These are phyloP conservation scores for Chymomyza caudatula DNA, from an alignment of 2,888 invertebrate genomes.

Conservation along the genomic window DNA sequence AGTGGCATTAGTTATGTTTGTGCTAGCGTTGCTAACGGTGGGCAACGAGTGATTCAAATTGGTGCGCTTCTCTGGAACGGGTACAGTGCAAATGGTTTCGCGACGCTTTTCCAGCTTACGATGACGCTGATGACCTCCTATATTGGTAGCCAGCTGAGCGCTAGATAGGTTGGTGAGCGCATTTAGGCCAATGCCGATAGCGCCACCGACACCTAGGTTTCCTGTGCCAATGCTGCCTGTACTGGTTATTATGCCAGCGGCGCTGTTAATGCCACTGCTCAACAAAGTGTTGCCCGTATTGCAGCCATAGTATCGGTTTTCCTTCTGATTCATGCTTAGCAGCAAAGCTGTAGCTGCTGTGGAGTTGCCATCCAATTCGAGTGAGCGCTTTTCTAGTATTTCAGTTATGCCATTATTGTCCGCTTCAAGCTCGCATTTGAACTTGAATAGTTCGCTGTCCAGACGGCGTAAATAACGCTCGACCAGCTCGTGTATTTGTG, in stretches of 20 bases:
- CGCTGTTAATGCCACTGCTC: slow-evolving; percentile 35
- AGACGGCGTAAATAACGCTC: slow-evolving; percentile 94
- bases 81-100: slow-evolving; percentile 81
- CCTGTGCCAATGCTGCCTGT: slow-evolving; percentile 37
- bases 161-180: slow-evolving; percentile 24
- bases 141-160: slow-evolving; percentile 9
- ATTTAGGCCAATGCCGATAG: slow-evolving; percentile 27
- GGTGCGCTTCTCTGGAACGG: slow-evolving; percentile 75
- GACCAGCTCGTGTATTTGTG: slow-evolving; percentile 95
- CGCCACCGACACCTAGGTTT: background rate
- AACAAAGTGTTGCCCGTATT: slow-evolving; percentile 27
- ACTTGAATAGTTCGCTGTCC: slow-evolving; percentile 93
- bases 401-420: slow-evolving; percentile 99
- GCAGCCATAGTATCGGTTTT: slow-evolving; percentile 83
- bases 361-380: slow-evolving; percentile 86
- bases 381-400: slow-evolving; percentile 92
- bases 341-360: slow-evolving; percentile 79
- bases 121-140: slow-evolving; percentile 52
- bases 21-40: slow-evolving; percentile 8
- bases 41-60: slow-evolving; percentile 62
- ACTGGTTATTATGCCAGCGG: slow-evolving; percentile 50
- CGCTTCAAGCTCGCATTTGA: slow-evolving; percentile 98
- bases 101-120: slow-evolving; percentile 87
- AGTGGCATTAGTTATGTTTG: slow-evolving; percentile 2
- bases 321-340: slow-evolving; percentile 85